Base-by-base conservation (phyloP, 92 coral and sea anemone species). In the Meandrina meandrites region DNA sequence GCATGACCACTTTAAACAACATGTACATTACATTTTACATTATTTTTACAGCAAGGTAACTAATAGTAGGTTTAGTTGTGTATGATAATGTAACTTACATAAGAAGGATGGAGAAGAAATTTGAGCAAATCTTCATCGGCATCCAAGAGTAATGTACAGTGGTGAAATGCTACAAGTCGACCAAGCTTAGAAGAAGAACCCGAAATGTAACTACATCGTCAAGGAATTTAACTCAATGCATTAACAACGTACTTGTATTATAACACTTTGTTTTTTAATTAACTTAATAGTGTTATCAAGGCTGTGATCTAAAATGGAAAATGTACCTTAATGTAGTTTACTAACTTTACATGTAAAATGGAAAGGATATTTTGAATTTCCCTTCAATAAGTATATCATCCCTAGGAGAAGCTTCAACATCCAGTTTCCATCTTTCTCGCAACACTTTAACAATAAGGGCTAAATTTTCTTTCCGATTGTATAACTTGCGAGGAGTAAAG, bases 131-230 rank as follows among this genome's bases (percentile, higher is more conserved):
- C 37, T n/a, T 91, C 54, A 51, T 95, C 86, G 22, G 79, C 95
- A 80, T 95, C 91, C 76, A 92, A 92, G 74, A 97, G 84, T 50
- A 97, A 81, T 2, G 99, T 97, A 50, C 99, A 97, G 82, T 97
- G 99, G 78, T 97, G 99, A 76, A 88, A 97, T 5, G 98, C 58
- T 11, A 91, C 83, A 22, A 86, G 83, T 73, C 92, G 50, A 9
- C 97, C 99, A 58, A 97, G 96, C 87, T 95, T 97, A 8, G 99
- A 96, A 1, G 99, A 96, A 2, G 99, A 90, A 12, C 99, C 99
- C 37, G 99, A 97, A 53, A 94, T 91, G 15, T 94, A 28, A 60
- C 13, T 60, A 21, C 2, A 71, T n/a, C 47, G 92, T 92, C 76
- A 92, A 92, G 89, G 90, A 78, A 34, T 45, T 16, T 35, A 50